Conservation (phyloP, 2,888 invertebrate genomes). For the Sylvicola cinctus region DNA sequence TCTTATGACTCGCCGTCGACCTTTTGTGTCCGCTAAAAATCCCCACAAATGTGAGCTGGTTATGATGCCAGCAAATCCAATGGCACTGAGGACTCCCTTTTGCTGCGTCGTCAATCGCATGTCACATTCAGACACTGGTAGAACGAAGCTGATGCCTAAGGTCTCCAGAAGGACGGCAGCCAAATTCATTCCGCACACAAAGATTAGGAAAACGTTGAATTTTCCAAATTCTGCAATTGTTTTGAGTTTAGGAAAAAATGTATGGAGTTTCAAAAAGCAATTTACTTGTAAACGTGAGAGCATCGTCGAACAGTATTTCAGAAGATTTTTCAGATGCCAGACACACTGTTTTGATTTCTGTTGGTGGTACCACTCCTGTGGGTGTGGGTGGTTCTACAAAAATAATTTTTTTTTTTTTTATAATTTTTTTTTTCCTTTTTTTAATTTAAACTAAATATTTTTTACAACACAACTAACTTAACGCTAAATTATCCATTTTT, state of each 20-base stretch:
- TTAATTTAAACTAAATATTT: too few species aligned
- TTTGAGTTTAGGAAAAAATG: not conserved
- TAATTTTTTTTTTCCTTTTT: too few species aligned
- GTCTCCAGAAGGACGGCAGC: slow-evolving; percentile 27
- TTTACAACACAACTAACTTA: too few species aligned
- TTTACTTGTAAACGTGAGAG: too few species aligned
- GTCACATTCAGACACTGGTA: slow-evolving; percentile 29
- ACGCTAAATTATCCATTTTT: too few species aligned
- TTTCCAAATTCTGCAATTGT: slow-evolving; percentile 25
- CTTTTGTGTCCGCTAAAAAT: slow-evolving; percentile 31
- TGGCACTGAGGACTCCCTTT: slow-evolving; percentile 23
- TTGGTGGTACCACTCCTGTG: too few species aligned
- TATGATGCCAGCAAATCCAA: slow-evolving; percentile 26
- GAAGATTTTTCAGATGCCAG: too few species aligned
- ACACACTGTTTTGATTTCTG: too few species aligned
- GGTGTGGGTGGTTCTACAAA: too few species aligned
- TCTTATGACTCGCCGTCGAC: slow-evolving; percentile 27
- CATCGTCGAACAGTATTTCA: too few species aligned
- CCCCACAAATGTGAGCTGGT: slow-evolving; percentile 34
- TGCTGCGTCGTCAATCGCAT: slow-evolving; percentile 19
- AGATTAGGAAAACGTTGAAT: slow-evolving; percentile 27
- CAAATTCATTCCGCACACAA: slow-evolving; percentile 29
- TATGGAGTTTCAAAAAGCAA: too few species aligned
- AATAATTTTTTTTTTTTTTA: too few species aligned
- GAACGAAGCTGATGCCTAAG: slow-evolving; percentile 28